Base-by-base conservation (phyloP, 2,113 vertebrate genomes). In the Cygnus buccinator region DNA sequence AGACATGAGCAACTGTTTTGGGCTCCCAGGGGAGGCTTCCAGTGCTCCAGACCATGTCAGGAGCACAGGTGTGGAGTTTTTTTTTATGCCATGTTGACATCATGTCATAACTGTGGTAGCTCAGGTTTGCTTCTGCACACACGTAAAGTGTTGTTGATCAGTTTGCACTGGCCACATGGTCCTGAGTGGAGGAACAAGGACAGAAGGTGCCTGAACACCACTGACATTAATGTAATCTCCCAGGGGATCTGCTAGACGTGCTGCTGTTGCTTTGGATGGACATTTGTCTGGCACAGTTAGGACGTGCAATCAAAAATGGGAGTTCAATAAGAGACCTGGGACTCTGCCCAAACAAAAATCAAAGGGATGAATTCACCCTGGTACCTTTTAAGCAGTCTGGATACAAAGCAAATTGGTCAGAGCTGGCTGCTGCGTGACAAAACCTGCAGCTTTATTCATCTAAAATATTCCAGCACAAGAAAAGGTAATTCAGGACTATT, bases 401-500 rank as follows among this genome's bases (percentile, higher is more conserved):
- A 86, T 87, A 59, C 63, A 85, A 89, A 94, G 75, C 67, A 87
- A 85, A 33, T 82, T 76, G 87, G 94, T 97, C 1, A 2, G 77
- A 66, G 44, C 77, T 93, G 76, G 50, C 80, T 93, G 2, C 37
- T 91, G 55, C 17, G 3, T 88, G 83, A 85, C 92, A 93, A 76
- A 93, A 83, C 63, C 75, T 79, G 54, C 55, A 86, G 75, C 37
- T 94, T 88, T 93, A 70, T 55, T 94, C 6, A 54, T 65, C 59
- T 80, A 33, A 90, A 96, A 54, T 85, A 86, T 37, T 82, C 58
- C 79, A 88, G 67, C 2, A 0, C 50, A 76, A 76, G 78, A 70
- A 79, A 91, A 94, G 72, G 76, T 83, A 90, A 12, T 77, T 91
- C 37, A 63, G 86, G 79, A 17, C 44, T 84, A 2, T 86, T 88